Evolutionary conservation across 2,113 vertebrate species (phyloP), one percentile per base, ranked within the genome.

Genomic region (Scalopus aquaticus): DNA sequence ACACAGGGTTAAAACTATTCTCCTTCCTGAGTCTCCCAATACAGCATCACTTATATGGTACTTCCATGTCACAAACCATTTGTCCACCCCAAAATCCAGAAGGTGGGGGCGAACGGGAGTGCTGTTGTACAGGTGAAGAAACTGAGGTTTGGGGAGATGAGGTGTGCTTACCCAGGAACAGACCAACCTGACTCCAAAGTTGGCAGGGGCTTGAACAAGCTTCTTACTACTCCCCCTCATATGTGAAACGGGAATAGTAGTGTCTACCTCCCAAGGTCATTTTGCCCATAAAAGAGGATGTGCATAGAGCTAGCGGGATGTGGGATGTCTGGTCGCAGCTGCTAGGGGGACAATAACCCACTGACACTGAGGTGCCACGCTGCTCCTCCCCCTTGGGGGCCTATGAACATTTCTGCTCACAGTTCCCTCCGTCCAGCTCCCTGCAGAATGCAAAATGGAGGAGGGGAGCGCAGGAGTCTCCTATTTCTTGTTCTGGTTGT

Each of bases 91-190:
- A 64, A 93, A 54, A 60, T 79, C 42, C 60, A 77, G 1, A 26
- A 10, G 13, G 62, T n/a, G 67, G n/a, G n/a, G 67, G 32, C 16
- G 17, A 2, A 35, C 7, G n/a, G 28, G 67, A 11, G 67, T 22
- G 77, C 79, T 60, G 67, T 72, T 44, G 79, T 74, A 64, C 46
- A 89, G 62, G n/a, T 49, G 49, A 76, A 91, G 76, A 88, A 76
- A 80, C 67, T 74, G 56, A 79, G 65, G 35, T 73, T 88, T 60
- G n/a, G 69, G 46, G 46, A 86, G 30, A 83, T 13, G 32, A n/a
- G 54, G 12, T 77, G 62, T 69, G 49, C 51, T 89, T 85, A 78
- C 35, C 44, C n/a, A 74, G n/a, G 20, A 80, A 5, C 69, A 70
- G 49, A 69, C 70, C 56, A 2, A 3, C 39, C 67, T 51, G 51